Conservation (phyloP, 2,888 invertebrate genomes). For the Dichetophora obliterata region DNA sequence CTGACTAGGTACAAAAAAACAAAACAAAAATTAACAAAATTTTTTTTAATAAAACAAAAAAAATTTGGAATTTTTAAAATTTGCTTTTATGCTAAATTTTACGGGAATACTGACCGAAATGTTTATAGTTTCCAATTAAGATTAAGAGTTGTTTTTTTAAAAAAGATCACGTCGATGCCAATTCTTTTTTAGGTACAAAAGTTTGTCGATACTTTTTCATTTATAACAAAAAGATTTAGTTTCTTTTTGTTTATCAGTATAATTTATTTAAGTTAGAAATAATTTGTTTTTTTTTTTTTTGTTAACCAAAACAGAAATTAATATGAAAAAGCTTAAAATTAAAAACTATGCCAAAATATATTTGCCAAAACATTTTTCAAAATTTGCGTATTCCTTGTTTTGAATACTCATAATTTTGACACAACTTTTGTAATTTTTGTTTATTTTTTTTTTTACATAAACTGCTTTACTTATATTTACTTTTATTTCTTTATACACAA, state of each 20-base stretch:
- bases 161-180: conserved; percentile 24
- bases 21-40: conserved; percentile 28
- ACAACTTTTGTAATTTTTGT: conserved; percentile 26
- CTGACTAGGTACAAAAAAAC: conserved; percentile 38
- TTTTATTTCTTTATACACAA: conserved; percentile 26
- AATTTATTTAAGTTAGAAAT: not conserved
- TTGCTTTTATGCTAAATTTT: conserved; percentile 42
- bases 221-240: conserved; percentile 5
- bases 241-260: not conserved
- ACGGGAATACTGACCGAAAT: conserved; percentile 54
- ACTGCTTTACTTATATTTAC: conserved; percentile 42
- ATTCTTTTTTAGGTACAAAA: conserved; percentile 34
- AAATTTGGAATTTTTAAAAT: conserved; percentile 40
- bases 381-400: not conserved
- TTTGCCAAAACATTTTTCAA: not conserved
- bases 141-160: conserved; percentile 13
- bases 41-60: conserved; percentile 31
- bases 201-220: conserved; percentile 34
- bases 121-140: conserved; percentile 34
- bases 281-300: not conserved
- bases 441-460: conserved; percentile 33
- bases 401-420: not conserved
- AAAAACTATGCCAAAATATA: not conserved
- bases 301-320: not conserved
- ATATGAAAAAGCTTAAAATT: not conserved